phyloP scores from a whole-genome alignment of 2,888 invertebrate genomes.

The Leptopterna dolabrata region DNA sequence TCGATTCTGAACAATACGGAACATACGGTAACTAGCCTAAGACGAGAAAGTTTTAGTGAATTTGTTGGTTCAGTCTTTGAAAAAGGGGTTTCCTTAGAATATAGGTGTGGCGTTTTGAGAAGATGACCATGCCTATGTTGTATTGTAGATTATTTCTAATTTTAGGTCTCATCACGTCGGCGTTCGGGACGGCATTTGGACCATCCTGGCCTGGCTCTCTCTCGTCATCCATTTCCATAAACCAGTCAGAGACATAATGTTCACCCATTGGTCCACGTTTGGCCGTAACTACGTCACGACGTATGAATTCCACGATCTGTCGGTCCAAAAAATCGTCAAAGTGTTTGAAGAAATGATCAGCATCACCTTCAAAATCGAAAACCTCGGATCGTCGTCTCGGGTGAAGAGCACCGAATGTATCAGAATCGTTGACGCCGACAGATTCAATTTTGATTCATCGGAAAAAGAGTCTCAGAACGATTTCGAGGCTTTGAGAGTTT shows the following conservation, averaged over 20 bases:
- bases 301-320: slow-evolving; percentile 15
- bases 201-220: slow-evolving; percentile 32
- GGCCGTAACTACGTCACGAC: neutral
- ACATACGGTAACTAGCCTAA: too few relatives aligned
- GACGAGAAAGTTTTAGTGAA: too few relatives aligned
- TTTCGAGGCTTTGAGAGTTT: neutral
- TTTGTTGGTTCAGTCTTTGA: too few relatives aligned
- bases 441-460: neutral
- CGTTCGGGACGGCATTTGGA: slow-evolving; percentile 25
- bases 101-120: too few relatives aligned
- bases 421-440: slow-evolving; percentile 18
- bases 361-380: neutral
- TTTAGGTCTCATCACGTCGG: neutral
- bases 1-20: too few relatives aligned
- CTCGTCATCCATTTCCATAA: slow-evolving; percentile 36
- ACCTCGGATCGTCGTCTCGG: neutral
- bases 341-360: slow-evolving; percentile 1
- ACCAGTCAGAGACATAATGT: slow-evolving; percentile 6
- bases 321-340: neutral
- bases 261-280: neutral
- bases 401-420: neutral
- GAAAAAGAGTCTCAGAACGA: neutral
- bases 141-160: too few relatives aligned
- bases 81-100: too few relatives aligned
- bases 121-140: too few relatives aligned